phyloP scores from a whole-genome alignment of 2,797 vertebrate genomes.

The Lates japonicus region DNA sequence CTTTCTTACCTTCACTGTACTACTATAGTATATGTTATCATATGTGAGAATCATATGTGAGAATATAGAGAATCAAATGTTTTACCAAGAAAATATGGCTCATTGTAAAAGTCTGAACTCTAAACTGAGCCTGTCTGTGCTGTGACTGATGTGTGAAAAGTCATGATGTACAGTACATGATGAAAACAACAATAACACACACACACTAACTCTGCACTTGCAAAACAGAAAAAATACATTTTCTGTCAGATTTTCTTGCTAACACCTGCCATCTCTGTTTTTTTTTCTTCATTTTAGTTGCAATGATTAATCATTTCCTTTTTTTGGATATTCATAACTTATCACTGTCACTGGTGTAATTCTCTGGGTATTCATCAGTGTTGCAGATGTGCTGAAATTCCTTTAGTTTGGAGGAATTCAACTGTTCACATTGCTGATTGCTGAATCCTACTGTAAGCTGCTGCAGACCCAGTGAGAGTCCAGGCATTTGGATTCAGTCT shows the following conservation, averaged over 20 bases:
- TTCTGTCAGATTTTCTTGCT: neutral
- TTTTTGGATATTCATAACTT: constrained; percentile 15
- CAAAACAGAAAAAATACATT: constrained; percentile 6
- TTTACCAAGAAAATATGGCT: neutral
- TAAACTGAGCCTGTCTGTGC: constrained; percentile 5
- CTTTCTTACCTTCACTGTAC: neutral
- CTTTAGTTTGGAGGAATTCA: neutral
- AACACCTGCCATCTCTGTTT: neutral
- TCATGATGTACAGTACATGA: neutral
- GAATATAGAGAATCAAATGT: neutral
- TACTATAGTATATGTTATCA: neutral
- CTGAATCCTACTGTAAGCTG: neutral
- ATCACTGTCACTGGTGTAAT: constrained; percentile 19
- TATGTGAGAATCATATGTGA: neutral
- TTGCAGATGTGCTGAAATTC: constrained; percentile 7
- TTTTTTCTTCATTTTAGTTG: constrained; percentile 13
- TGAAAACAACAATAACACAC: constrained; percentile 2
- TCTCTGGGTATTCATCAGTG: neutral
- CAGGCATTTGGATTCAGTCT: constrained; percentile 1
- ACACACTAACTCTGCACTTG: neutral
- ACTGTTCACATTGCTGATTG: neutral
- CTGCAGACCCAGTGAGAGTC: constrained; percentile 4
- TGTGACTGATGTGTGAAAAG: constrained; percentile 9
- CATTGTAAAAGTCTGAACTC: neutral
- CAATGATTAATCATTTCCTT: constrained; percentile 23